Conservation (phyloP, 2,113 vertebrate genomes). For the Rhinichthys klamathensis region DNA sequence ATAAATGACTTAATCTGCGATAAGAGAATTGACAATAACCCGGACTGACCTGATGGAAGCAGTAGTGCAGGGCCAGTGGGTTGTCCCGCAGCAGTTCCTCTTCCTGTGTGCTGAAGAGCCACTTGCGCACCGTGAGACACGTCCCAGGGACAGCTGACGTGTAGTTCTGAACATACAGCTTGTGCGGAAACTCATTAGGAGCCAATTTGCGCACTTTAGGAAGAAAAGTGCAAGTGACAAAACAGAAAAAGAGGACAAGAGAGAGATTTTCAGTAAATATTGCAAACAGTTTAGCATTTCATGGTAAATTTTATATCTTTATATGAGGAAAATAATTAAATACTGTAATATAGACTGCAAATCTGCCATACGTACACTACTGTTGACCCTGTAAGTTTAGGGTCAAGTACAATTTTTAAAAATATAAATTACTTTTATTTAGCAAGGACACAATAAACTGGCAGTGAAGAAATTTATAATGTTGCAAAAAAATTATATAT, state of each 20-base stretch:
- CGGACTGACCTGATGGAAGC: constrained; percentile 89
- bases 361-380: too few relatives aligned
- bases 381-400: too few relatives aligned
- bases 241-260: not conserved
- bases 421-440: too few relatives aligned
- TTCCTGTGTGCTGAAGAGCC: constrained; percentile 95
- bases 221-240: constrained; percentile 18
- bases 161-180: constrained; percentile 97
- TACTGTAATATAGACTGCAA: too few relatives aligned
- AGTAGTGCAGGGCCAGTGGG: constrained; percentile 90
- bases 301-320: not conserved
- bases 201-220: constrained; percentile 89
- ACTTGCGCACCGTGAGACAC: constrained; percentile 91
- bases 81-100: constrained; percentile 92
- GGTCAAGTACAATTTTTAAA: too few relatives aligned
- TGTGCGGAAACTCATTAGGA: constrained; percentile 97
- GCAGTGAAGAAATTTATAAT: too few relatives aligned
- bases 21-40: not conserved
- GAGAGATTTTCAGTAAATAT: not conserved
- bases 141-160: constrained; percentile 94
- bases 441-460: too few relatives aligned
- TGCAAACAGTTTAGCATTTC: not conserved
- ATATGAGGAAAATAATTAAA: not conserved
- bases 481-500: too few relatives aligned
- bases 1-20: not conserved